phyloP scores from a whole-genome alignment of 2,797 vertebrate species.

The Ciconia nigra region DNA sequence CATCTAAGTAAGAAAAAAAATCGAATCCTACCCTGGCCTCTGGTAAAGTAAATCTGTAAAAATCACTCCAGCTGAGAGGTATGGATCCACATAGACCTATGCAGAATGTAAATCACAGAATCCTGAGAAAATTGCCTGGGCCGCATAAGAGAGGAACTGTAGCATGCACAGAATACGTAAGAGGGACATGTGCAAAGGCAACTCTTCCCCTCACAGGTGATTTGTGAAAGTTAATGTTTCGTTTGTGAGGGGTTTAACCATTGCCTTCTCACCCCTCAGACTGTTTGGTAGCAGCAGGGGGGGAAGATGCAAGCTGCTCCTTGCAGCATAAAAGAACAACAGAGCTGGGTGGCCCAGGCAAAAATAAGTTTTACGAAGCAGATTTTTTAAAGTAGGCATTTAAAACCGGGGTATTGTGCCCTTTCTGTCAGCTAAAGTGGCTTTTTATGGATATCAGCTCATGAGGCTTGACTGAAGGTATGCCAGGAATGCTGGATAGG shows the following conservation, averaged over 20 bases:
- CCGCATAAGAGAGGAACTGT: background rate
- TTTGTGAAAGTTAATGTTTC: background rate
- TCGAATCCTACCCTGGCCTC: background rate
- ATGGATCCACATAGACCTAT: background rate
- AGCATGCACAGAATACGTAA: background rate
- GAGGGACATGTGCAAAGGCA: background rate
- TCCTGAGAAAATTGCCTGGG: background rate
- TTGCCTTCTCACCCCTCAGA: background rate
- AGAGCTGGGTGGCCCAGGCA: background rate
- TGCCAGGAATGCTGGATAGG: conserved; percentile 46
- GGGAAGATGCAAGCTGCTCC: background rate
- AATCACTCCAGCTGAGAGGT: background rate
- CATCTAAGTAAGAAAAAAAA: background rate
- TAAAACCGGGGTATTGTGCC: background rate
- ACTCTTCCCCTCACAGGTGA: background rate
- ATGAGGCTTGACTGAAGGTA: conserved; percentile 10
- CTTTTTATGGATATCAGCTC: conserved; percentile 44
- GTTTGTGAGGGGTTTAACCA: background rate
- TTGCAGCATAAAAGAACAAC: background rate
- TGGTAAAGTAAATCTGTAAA: background rate
- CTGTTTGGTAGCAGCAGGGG: background rate
- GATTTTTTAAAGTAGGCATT: background rate
- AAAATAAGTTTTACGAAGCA: background rate
- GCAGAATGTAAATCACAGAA: background rate
- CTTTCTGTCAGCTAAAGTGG: conserved; percentile 28